These are phyloP conservation scores for Lacerta bilineata DNA, from an alignment of 2,797 vertebrate species.

Conservation along the genomic window DNA sequence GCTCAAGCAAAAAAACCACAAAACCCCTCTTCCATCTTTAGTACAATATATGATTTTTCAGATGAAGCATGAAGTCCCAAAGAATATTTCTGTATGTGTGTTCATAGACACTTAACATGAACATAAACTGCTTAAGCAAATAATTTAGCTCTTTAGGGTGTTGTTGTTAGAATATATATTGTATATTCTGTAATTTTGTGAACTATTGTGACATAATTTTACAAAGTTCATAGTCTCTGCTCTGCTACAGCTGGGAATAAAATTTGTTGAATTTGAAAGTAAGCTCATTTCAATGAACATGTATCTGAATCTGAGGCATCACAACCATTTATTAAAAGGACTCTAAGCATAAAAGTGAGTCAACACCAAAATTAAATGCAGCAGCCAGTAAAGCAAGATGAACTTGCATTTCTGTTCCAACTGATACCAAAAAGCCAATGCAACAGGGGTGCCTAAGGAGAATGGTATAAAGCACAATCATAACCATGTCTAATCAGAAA, in stretches of 20 bases:
- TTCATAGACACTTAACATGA: background rate
- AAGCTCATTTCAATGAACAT: background rate
- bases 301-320: background rate
- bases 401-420: background rate
- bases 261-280: no score
- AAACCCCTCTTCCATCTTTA: no score
- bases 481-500: no score
- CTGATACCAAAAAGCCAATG: background rate
- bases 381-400: background rate
- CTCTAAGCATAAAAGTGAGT: background rate
- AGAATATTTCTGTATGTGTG: background rate
- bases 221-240: no score
- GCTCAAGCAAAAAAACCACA: no score
- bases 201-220: no score
- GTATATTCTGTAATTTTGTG: no score
- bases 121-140: background rate
- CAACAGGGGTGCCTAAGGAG: background rate
- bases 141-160: background rate
- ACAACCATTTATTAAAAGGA: background rate
- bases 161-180: no score
- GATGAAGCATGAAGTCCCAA: background rate
- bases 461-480: background rate
- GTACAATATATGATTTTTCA: background rate
- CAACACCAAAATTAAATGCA: no score
- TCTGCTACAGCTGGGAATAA: no score